Evolutionary conservation across 1,140 invertebrate genomes (phyloP).

Genomic region (Gonioctena quinquepunctata): DNA sequence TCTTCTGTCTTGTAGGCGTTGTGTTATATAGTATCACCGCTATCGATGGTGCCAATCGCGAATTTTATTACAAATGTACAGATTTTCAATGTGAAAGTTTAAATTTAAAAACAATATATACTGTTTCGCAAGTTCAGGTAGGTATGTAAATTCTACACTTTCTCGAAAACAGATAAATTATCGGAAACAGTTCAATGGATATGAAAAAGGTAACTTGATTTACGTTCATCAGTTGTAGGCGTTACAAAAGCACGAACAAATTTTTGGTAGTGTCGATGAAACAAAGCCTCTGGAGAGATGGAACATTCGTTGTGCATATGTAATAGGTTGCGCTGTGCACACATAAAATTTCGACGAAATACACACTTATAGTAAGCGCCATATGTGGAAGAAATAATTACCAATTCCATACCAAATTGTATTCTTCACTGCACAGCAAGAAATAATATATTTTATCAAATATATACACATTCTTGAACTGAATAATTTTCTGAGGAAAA

Average conservation of each 20-base stretch:
- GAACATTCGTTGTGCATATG: too few relatives aligned
- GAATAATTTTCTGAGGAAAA: too few relatives aligned
- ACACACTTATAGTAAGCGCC: too few relatives aligned
- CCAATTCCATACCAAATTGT: too few relatives aligned
- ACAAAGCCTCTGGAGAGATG: too few relatives aligned
- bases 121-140: neutral
- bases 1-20: neutral
- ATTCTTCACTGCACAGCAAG: too few relatives aligned
- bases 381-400: too few relatives aligned
- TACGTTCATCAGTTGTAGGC: neutral
- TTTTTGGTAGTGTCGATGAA: neutral
- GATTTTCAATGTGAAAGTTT: conserved; percentile 14
- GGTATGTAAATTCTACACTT: conserved; percentile 15
- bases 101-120: conserved; percentile 9
- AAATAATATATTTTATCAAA: too few relatives aligned
- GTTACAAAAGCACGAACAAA: neutral
- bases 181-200: neutral
- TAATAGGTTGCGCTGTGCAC: too few relatives aligned
- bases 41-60: conserved; percentile 1
- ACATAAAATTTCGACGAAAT: too few relatives aligned
- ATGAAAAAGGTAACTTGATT: neutral
- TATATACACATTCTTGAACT: too few relatives aligned
- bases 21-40: neutral
- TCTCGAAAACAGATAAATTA: conserved; percentile 9
- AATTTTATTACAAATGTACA: conserved; percentile 16